Evolutionary conservation across 2,113 vertebrate species (phyloP), one percentile per base, ranked within the genome.

Genomic region (Petaurus breviceps): DNA sequence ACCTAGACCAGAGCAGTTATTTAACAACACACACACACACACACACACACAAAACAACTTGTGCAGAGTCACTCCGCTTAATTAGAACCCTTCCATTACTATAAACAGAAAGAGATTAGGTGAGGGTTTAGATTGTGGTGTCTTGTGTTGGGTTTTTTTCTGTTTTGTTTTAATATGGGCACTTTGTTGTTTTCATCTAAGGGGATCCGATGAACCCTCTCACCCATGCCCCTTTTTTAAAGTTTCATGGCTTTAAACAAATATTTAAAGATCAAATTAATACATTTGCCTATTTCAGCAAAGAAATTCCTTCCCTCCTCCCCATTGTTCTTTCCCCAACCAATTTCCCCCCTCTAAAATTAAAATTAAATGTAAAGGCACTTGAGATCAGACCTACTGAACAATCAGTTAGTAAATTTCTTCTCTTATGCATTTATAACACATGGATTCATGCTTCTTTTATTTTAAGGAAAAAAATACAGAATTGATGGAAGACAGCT

Each of bases 1-100:
- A 99, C 98, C 98, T 98, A 97, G 98, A 98, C 97, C 97, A 97
- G 93, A 97, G 96, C 96, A 98, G 97, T 97, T 98, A 98, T 96
- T 99, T 98, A 98, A 97, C 84, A 97, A 95, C 89, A 94, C n/a
- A n/a, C n/a, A n/a, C n/a, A n/a, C n/a, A n/a, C n/a, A n/a, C n/a
- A n/a, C n/a, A n/a, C n/a, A n/a, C n/a, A n/a, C n/a, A n/a, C n/a
- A n/a, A n/a, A n/a, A n/a, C n/a, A n/a, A n/a, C 92, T 96, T 97
- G 92, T 97, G 53, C 90, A 93, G 93, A 98, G 93, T 97, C 96
- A 97, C 94, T 98, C 93, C 96, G 96, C 95, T 98, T 98, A 98
- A 98, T 98, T 98, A 98, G 95, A 98, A 96, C 92, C 53, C 94
- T 94, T 96, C 54, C 55, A 90, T 95, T 97, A 84, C 96, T 91